Percentiles rank a stretch among this genome's conserved stretches.
Evolutionary conservation across 2,888 invertebrate genomes (phyloP).

Genomic region (Meandrusa payeni): DNA sequence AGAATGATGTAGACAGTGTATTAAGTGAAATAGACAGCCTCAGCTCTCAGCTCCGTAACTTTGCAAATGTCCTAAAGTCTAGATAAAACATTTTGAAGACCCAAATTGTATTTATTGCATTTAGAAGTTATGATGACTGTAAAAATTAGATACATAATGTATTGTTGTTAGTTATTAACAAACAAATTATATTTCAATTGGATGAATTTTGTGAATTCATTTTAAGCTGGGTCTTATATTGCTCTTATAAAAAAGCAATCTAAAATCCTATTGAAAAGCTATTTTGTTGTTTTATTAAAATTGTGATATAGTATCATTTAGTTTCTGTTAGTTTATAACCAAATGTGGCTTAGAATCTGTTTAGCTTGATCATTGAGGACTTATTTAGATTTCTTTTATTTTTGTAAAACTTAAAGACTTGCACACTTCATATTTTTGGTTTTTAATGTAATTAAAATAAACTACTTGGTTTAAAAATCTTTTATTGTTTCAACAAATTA

Average conservation of each 20-base stretch:
- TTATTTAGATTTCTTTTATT: slow-evolving; percentile 69
- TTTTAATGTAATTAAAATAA: slow-evolving; percentile 64
- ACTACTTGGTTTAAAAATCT: slow-evolving; percentile 57
- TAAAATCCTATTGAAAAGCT: slow-evolving; percentile 52
- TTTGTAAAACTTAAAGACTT: slow-evolving; percentile 70
- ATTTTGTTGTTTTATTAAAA: slow-evolving; percentile 71
- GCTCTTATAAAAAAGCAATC: slow-evolving; percentile 53
- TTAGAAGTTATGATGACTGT: slow-evolving; percentile 71
- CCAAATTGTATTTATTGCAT: slow-evolving; percentile 75
- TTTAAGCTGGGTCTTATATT: slow-evolving; percentile 43
- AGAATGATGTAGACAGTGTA: slow-evolving; percentile 67
- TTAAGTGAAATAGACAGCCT: slow-evolving; percentile 60
- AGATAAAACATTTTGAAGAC: slow-evolving; percentile 58
- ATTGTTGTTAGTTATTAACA: slow-evolving; percentile 55
- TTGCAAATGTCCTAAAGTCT: slow-evolving; percentile 78
- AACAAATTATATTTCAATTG: slow-evolving; percentile 56
- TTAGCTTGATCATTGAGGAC: slow-evolving; percentile 61
- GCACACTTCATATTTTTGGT: slow-evolving; percentile 68
- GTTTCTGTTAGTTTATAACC: slow-evolving; percentile 54
- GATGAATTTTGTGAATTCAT: slow-evolving; percentile 46
- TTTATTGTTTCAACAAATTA: slow-evolving; percentile 30
- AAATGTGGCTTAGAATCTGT: slow-evolving; percentile 54
- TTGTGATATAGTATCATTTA: slow-evolving; percentile 71
- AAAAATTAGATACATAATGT: slow-evolving; percentile 59
- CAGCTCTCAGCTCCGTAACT: slow-evolving; percentile 64